Percentiles rank a stretch among this genome's conserved stretches.
Conservation (phyloP, 2,888 invertebrate species). For the Agonopterix heracliana region DNA sequence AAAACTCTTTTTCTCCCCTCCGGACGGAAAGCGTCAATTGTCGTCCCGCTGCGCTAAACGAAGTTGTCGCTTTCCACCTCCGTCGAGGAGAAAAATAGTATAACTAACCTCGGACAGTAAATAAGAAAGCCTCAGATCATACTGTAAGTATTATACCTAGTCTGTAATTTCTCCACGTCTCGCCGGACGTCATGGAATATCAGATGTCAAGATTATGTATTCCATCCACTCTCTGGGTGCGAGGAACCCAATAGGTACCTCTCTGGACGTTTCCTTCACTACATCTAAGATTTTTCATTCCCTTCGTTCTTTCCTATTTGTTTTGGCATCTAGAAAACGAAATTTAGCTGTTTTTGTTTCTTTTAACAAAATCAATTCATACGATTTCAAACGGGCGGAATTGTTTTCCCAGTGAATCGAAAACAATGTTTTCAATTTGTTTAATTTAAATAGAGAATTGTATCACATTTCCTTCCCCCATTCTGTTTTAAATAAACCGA, state of each 20-base stretch:
- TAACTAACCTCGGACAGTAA: no score
- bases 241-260: slow-evolving; percentile 7
- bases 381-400: background rate
- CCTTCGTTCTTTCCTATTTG: background rate
- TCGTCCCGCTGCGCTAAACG: no score
- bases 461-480: no score
- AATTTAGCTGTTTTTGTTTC: background rate
- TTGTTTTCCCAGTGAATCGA: background rate
- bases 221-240: background rate
- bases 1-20: no score
- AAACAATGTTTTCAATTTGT: background rate
- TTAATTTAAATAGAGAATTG: no score
- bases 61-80: no score
- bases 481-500: no score
- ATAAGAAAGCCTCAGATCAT: no score
- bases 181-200: slow-evolving; percentile 5
- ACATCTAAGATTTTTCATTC: slow-evolving; percentile 1
- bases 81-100: no score
- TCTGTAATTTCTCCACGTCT: no score
- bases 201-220: slow-evolving; percentile 7
- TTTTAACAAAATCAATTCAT: background rate
- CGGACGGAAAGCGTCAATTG: no score
- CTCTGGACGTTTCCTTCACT: slow-evolving; percentile 1
- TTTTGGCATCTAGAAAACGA: no score
- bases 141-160: background rate